A percentile compares a stretch with the other conserved stretches of the same genome.
Conservation (phyloP, 2,113 vertebrate genomes). For the Pogonocichla stellata region DNA sequence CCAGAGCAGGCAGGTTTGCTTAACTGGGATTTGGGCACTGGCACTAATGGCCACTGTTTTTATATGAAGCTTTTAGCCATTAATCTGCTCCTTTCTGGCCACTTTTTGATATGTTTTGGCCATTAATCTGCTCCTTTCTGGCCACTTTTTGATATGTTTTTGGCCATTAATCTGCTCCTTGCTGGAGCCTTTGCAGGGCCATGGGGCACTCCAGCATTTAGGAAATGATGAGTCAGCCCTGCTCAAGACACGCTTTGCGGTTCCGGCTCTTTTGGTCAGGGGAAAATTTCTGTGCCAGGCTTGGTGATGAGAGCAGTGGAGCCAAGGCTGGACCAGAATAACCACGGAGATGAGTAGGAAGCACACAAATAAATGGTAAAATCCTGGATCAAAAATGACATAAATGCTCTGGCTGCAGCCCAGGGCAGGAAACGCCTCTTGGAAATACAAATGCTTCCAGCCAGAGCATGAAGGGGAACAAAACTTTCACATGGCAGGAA, state of each 20-base stretch:
- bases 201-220: accelerated
- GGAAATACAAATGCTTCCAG: conserved; percentile 58
- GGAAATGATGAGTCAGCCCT: background rate
- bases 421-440: conserved; percentile 55
- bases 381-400: background rate
- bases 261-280: background rate
- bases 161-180: background rate
- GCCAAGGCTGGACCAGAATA: background rate
- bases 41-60: background rate
- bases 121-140: background rate
- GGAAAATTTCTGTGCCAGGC: background rate
- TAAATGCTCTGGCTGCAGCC: background rate
- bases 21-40: background rate
- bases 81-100: background rate
- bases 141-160: background rate
- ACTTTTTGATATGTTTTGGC: too few species aligned
- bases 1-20: background rate
- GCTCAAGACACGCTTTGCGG: background rate
- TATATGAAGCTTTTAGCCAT: background rate
- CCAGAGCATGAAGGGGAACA: background rate
- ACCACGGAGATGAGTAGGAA: background rate
- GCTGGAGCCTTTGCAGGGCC: accelerated
- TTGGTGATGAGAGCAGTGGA: background rate
- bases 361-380: background rate
- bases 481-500: conserved; percentile 53